Conservation (phyloP, 2,113 vertebrate genomes). For the Vireo altiloquus region DNA sequence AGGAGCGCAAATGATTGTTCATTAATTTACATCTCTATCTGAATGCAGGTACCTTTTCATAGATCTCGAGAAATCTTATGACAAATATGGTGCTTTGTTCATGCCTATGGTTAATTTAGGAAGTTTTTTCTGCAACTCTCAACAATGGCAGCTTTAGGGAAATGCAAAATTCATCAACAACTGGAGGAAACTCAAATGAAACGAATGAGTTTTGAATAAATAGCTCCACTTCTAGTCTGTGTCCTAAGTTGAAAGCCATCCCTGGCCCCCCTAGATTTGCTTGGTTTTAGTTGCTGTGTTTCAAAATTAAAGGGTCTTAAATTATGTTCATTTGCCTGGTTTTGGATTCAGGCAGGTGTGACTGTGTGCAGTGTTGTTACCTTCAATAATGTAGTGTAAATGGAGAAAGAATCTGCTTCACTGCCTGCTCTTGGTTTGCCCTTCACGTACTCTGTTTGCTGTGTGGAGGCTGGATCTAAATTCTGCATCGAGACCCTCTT, state of each 20-base stretch:
- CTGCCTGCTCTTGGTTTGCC: neutral
- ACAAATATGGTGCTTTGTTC: neutral
- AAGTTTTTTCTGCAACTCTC: neutral
- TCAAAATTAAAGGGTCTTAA: neutral
- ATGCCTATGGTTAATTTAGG: neutral
- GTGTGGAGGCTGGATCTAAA: neutral
- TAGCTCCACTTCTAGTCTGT: neutral
- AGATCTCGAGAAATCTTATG: neutral
- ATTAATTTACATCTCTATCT: neutral
- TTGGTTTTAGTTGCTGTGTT: neutral
- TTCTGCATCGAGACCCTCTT: conserved; percentile 38
- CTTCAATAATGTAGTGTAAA: neutral
- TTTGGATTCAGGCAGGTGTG: neutral
- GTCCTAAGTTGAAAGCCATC: neutral
- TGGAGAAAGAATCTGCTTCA: neutral
- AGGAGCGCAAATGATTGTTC: neutral
- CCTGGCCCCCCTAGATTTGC: neutral
- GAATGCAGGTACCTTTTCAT: neutral
- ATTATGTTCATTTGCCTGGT: neutral
- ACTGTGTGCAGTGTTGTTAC: neutral
- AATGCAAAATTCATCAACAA: neutral
- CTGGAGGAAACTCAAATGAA: neutral
- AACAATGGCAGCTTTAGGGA: neutral
- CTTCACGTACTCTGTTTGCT: neutral
- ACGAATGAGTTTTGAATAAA: neutral